These are phyloP conservation scores for Lagodon rhomboides DNA, from an alignment of 2,797 vertebrate genomes.

Conservation along the genomic window DNA sequence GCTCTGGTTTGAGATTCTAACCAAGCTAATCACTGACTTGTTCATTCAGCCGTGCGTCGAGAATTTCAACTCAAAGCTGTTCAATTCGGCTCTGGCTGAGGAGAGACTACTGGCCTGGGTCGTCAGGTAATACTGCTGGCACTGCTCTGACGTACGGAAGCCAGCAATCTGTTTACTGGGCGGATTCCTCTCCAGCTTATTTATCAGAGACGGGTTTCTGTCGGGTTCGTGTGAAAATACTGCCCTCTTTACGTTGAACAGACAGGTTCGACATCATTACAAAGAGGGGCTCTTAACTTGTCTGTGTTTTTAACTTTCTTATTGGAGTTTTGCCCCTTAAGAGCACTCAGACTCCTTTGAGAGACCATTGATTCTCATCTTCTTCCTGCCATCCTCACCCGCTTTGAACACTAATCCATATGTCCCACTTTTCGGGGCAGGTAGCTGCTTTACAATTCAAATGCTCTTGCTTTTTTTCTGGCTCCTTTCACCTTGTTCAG, in stretches of 20 bases:
- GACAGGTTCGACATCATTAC: background rate
- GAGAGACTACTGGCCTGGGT: conserved; percentile 19
- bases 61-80: conserved; percentile 35
- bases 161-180: conserved; percentile 14
- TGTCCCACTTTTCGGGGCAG: conserved; percentile 10
- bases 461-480: conserved; percentile 15
- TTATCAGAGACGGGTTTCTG: conserved; percentile 9
- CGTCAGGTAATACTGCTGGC: conserved; percentile 17
- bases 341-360: conserved; percentile 29
- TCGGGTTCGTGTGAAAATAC: conserved; percentile 16
- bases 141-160: conserved; percentile 10
- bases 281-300: conserved; percentile 7
- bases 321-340: conserved; percentile 30
- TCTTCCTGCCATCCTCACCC: background rate
- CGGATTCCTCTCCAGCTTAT: conserved; percentile 9
- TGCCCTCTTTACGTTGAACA: background rate
- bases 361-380: conserved; percentile 33
- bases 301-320: conserved; percentile 7
- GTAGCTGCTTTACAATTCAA: conserved; percentile 18
- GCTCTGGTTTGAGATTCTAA: background rate
- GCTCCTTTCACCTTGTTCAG: conserved; percentile 12
- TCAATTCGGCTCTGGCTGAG: conserved; percentile 32
- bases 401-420: conserved; percentile 21
- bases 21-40: conserved; percentile 36
- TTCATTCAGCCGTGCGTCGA: conserved; percentile 27